phyloP scores from a whole-genome alignment of 2,797 vertebrate species.

The Channallabes apus region DNA sequence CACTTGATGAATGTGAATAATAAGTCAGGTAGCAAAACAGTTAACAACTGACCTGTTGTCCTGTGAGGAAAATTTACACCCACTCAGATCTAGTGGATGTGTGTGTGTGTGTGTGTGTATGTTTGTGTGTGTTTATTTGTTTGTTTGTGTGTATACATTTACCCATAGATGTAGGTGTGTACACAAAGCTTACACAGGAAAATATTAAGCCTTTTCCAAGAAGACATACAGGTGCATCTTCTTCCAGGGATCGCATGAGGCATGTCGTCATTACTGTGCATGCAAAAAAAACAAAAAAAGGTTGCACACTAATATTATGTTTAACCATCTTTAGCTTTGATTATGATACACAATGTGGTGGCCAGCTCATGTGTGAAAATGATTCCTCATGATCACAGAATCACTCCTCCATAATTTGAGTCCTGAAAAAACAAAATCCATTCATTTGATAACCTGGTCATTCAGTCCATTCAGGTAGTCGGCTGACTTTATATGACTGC shows the following conservation, averaged over 20 bases:
- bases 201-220: constrained; percentile 3
- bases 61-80: constrained; percentile 19
- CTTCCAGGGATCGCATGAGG: neutral
- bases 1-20: constrained; percentile 15
- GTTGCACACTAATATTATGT: no score
- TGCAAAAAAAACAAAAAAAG: neutral
- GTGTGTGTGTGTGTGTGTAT: neutral
- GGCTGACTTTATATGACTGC: no score
- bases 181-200: neutral
- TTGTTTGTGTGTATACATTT: constrained; percentile 12
- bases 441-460: no score
- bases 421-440: no score
- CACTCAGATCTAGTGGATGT: neutral
- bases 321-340: no score
- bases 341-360: no score
- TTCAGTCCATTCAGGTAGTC: no score
- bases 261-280: neutral
- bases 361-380: no score
- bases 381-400: no score
- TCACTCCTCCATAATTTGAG: no score
- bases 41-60: constrained; percentile 26
- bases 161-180: neutral
- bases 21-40: constrained; percentile 24
- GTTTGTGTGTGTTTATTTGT: neutral
- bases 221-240: constrained; percentile 3